These are phyloP conservation scores for Anguilla marmorata DNA, from an alignment of 2,797 vertebrate genomes.

Conservation along the genomic window DNA sequence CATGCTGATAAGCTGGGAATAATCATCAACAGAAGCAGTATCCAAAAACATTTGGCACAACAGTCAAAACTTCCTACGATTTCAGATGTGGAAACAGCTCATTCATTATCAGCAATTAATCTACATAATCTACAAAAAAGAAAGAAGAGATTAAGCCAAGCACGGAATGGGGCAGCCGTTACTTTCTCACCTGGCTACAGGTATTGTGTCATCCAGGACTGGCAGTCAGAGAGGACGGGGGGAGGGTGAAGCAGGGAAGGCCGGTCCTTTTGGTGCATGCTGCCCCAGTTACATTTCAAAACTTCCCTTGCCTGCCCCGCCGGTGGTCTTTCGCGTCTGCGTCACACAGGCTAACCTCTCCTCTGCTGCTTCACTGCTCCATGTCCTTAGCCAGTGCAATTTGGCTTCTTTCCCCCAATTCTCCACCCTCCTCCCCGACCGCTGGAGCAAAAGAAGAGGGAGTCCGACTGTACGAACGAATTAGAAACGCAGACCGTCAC, in stretches of 20 bases:
- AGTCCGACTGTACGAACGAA: background rate
- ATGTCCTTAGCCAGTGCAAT: background rate
- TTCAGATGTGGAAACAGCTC: background rate
- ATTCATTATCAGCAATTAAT: background rate
- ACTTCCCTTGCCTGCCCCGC: background rate
- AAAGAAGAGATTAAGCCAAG: background rate
- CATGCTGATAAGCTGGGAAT: background rate
- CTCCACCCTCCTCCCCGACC: background rate
- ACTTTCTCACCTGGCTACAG: constrained; percentile 7
- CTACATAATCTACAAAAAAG: background rate
- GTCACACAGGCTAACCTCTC: background rate
- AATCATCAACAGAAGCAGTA: background rate
- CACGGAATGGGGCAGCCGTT: background rate
- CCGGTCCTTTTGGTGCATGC: background rate
- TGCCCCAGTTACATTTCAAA: background rate
- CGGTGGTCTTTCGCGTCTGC: background rate
- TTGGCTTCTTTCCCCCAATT: background rate
- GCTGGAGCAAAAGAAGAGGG: background rate
- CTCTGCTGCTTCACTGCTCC: background rate
- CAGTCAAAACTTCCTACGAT: background rate
- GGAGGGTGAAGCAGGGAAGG: background rate
- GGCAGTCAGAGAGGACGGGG: background rate
- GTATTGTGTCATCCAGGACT: background rate
- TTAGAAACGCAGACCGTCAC: background rate
- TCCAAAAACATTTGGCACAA: background rate